Conservation (phyloP, 2,113 vertebrate genomes). For the Chauna torquata region DNA sequence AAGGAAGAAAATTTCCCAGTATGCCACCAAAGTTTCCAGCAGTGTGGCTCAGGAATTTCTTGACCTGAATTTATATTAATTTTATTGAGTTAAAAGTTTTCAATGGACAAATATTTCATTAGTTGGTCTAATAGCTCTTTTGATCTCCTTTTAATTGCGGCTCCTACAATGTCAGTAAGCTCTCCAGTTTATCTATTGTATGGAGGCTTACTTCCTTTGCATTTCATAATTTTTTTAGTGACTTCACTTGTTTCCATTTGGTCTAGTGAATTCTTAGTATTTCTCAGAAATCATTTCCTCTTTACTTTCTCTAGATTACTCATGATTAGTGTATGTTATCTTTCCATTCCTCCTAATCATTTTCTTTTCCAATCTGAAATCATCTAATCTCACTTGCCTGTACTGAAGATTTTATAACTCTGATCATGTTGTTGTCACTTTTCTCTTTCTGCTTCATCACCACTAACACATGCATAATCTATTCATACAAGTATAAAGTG, state of each 20-base stretch:
- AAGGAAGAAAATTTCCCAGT: neutral
- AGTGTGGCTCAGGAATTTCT: neutral
- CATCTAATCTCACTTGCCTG: neutral
- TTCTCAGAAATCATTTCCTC: slow-evolving; percentile 33
- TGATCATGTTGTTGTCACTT: neutral
- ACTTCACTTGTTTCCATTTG: neutral
- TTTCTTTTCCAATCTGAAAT: neutral
- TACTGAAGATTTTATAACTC: neutral
- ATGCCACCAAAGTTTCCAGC: neutral
- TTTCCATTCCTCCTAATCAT: neutral
- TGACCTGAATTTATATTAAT: neutral
- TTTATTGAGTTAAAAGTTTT: neutral
- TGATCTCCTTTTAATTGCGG: neutral
- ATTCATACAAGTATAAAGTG: neutral
- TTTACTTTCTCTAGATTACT: slow-evolving; percentile 25
- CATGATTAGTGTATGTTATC: neutral
- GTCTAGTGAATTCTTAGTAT: neutral
- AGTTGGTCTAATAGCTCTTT: neutral
- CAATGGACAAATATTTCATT: neutral
- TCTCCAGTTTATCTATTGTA: neutral
- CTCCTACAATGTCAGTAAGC: neutral
- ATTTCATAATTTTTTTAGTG: neutral
- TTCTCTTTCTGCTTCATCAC: neutral
- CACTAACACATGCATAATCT: neutral
- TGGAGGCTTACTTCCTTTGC: neutral